A percentile compares a stretch with the other conserved stretches of the same genome.
phyloP scores from a whole-genome alignment of 2,888 invertebrate species.

The Mamestra brassicae region DNA sequence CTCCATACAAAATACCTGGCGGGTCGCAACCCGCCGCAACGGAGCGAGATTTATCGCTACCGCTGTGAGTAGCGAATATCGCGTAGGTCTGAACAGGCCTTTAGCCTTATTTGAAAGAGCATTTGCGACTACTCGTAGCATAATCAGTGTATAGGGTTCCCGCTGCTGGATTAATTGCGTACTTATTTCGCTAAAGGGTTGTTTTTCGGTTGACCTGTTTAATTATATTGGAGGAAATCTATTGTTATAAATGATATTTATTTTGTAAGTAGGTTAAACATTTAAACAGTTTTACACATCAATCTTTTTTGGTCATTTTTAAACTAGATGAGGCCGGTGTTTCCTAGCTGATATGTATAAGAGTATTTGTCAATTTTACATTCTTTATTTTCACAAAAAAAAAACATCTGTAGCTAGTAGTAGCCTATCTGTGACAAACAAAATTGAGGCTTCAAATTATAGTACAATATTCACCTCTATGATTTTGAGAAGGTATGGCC shows the following conservation, averaged over 20 bases:
- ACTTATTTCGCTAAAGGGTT: background rate
- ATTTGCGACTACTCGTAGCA: background rate
- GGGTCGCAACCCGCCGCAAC: no score
- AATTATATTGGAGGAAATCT: background rate
- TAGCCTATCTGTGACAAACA: background rate
- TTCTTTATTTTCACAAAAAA: background rate
- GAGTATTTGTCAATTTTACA: background rate
- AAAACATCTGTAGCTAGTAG: no score
- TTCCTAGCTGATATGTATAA: background rate
- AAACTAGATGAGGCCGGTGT: no score
- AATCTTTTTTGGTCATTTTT: no score
- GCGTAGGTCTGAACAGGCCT: no score
- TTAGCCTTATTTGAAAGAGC: slow-evolving; percentile 12
- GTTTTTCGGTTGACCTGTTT: background rate
- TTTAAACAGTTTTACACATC: no score
- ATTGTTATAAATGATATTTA: background rate
- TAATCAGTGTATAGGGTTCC: background rate
- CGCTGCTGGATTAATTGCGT: background rate
- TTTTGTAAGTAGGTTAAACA: no score
- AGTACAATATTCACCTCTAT: slow-evolving; percentile 78
- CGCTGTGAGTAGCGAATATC: no score
- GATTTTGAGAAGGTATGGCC: slow-evolving; percentile 87
- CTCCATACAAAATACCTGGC: no score
- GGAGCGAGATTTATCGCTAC: no score
- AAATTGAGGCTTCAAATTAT: slow-evolving; percentile 15